Evolutionary conservation across 2,113 vertebrate genomes (phyloP).

Genomic region (Tetraodon nigroviridis): DNA sequence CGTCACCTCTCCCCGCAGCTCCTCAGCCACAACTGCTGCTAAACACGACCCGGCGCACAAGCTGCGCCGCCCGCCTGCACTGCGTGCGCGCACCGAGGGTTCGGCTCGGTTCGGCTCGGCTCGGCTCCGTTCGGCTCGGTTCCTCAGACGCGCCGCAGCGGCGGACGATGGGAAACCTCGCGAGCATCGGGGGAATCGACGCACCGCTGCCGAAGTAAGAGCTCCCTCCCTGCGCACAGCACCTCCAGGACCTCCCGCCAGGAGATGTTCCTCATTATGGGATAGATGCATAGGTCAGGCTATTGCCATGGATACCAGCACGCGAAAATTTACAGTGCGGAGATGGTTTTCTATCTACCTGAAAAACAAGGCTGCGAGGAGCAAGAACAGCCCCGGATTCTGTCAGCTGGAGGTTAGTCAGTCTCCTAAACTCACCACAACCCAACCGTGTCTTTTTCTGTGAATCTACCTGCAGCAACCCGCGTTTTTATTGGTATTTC

Average conservation of each 20-base stretch:
- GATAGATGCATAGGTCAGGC: conserved; percentile 48
- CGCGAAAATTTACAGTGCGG: conserved; percentile 70
- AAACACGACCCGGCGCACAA: conserved; percentile 21
- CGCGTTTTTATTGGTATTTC: conserved; percentile 1
- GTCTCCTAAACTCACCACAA: neutral
- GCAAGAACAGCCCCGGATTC: conserved; percentile 64
- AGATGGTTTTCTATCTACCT: conserved; percentile 72
- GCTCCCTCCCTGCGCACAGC: conserved; percentile 11
- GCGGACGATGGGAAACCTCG: conserved; percentile 31
- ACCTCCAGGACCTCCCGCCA: conserved; percentile 24
- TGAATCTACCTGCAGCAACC: conserved; percentile 1
- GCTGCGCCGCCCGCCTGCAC: neutral
- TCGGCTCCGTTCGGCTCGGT: too few species aligned
- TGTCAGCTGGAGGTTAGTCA: conserved; percentile 65
- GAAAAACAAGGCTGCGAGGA: conserved; percentile 71
- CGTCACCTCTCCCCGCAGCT: conserved; percentile 48
- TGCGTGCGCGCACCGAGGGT: neutral
- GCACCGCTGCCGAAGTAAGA: conserved; percentile 1
- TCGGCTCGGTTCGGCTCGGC: too few species aligned
- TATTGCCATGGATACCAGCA: conserved; percentile 70
- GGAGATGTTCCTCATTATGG: conserved; percentile 62
- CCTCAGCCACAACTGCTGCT: conserved; percentile 40
- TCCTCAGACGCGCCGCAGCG: conserved; percentile 10
- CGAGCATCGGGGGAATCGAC: too few species aligned
- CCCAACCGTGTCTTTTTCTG: conserved; percentile 17